Percentiles rank a stretch among this genome's conserved stretches.
These are phyloP conservation scores for Calliopsis andreniformis DNA, from an alignment of 1,140 invertebrate genomes.

Conservation along the genomic window DNA sequence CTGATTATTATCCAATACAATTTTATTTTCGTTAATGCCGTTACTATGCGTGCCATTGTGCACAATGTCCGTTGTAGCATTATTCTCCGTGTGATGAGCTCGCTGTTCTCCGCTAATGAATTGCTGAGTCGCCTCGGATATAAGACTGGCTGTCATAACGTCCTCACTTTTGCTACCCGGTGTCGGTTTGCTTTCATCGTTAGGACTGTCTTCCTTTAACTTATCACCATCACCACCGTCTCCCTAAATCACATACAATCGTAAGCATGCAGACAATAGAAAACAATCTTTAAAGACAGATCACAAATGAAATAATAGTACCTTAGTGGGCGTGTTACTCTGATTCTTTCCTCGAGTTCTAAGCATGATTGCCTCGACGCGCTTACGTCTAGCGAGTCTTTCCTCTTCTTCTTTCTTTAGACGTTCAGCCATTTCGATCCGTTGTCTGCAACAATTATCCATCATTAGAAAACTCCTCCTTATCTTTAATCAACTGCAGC, in stretches of 20 bases:
- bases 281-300: background rate
- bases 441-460: constrained; percentile 81
- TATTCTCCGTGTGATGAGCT: constrained; percentile 70
- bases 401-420: constrained; percentile 91
- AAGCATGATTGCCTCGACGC: constrained; percentile 92
- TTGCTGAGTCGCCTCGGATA: constrained; percentile 79
- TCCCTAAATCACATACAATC: constrained; percentile 58
- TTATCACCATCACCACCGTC: constrained; percentile 77
- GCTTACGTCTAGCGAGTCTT: constrained; percentile 87
- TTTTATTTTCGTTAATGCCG: constrained; percentile 78
- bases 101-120: constrained; percentile 77
- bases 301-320: constrained; percentile 33
- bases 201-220: constrained; percentile 77
- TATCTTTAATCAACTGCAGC: background rate
- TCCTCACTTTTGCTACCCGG: constrained; percentile 74
- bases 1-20: constrained; percentile 76
- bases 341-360: constrained; percentile 87
- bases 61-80: constrained; percentile 70
- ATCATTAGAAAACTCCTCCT: background rate
- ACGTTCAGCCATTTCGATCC: constrained; percentile 88
- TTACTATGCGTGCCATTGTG: constrained; percentile 79
- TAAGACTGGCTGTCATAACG: constrained; percentile 79
- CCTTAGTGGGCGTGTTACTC: constrained; percentile 80
- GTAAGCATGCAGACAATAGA: background rate
- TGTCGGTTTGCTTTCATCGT: constrained; percentile 72